These are phyloP conservation scores for Heliconius himera DNA, from an alignment of 1,140 invertebrate genomes.

Conservation along the genomic window DNA sequence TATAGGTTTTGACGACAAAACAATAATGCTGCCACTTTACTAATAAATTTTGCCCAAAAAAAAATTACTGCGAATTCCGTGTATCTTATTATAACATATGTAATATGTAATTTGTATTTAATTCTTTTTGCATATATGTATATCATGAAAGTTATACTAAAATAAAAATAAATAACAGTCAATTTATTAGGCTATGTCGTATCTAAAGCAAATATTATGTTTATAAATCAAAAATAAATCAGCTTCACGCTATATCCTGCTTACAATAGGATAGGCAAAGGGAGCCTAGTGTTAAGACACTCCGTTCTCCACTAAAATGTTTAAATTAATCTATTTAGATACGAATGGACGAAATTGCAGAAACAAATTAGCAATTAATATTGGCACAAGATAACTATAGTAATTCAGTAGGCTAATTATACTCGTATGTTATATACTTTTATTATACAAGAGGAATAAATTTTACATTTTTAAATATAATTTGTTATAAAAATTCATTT, in stretches of 20 bases:
- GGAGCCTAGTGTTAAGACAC: too few species aligned
- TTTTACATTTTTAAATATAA: too few species aligned
- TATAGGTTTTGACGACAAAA: background rate
- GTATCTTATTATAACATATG: too few species aligned
- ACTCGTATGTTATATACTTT: background rate
- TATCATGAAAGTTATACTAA: background rate
- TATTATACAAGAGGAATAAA: too few species aligned
- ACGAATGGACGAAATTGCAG: constrained; percentile 24
- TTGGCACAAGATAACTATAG: constrained; percentile 64
- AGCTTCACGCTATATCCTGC: too few species aligned
- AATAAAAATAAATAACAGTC: background rate
- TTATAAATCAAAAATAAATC: too few species aligned
- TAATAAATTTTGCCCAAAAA: background rate
- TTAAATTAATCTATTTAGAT: constrained; percentile 8
- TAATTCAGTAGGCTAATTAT: constrained; percentile 28
- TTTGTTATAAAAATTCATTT: too few species aligned
- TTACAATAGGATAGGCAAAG: too few species aligned
- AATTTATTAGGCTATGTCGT: background rate
- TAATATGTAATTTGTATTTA: background rate
- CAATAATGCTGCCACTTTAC: background rate
- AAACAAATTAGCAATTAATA: constrained; percentile 48
- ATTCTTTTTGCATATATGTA: background rate
- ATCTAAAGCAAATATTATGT: background rate
- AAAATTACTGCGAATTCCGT: too few species aligned
- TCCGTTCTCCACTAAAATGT: background rate